Conservation (phyloP, 1,140 invertebrate genomes). For the Lepidurus arcticus region DNA sequence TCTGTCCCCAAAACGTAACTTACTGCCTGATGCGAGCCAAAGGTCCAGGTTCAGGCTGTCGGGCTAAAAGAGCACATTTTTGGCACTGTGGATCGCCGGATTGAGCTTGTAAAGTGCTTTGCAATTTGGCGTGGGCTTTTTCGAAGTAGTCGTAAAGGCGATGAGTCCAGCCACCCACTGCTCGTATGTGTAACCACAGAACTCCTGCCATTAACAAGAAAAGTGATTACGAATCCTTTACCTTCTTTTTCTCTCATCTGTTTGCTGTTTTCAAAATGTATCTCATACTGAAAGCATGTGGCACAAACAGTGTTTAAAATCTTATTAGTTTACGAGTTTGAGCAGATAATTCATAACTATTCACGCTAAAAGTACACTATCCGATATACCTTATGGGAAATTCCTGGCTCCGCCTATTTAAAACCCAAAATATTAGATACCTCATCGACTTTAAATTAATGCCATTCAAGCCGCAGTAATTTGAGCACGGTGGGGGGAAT, state of each 20-base stretch:
- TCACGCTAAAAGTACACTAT: too few relatives aligned
- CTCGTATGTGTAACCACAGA: slow-evolving; percentile 88
- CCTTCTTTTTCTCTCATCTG: not conserved
- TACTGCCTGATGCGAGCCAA: not conserved
- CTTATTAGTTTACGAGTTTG: too few relatives aligned
- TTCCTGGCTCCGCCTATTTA: too few relatives aligned
- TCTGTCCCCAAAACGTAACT: not conserved
- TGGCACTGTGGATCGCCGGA: not conserved
- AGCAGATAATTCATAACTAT: too few relatives aligned
- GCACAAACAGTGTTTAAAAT: too few relatives aligned
- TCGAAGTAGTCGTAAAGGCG: slow-evolving; percentile 83
- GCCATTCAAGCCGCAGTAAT: too few relatives aligned
- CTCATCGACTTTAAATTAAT: too few relatives aligned
- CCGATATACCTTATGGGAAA: too few relatives aligned
- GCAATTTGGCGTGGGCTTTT: slow-evolving; percentile 43
- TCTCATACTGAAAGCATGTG: too few relatives aligned
- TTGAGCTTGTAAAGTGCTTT: slow-evolving; percentile 17
- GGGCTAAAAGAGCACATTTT: not conserved
- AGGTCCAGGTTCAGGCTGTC: not conserved
- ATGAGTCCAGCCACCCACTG: slow-evolving; percentile 92
- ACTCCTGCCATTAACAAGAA: slow-evolving; percentile 56
- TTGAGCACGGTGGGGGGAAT: too few relatives aligned
- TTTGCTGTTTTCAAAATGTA: too few relatives aligned
- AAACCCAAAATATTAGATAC: too few relatives aligned
- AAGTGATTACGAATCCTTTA: not conserved